Evolutionary conservation across 1,140 invertebrate species (phyloP), one percentile per base, ranked within the genome.

Genomic region (Oncopodura yosiiana): DNA sequence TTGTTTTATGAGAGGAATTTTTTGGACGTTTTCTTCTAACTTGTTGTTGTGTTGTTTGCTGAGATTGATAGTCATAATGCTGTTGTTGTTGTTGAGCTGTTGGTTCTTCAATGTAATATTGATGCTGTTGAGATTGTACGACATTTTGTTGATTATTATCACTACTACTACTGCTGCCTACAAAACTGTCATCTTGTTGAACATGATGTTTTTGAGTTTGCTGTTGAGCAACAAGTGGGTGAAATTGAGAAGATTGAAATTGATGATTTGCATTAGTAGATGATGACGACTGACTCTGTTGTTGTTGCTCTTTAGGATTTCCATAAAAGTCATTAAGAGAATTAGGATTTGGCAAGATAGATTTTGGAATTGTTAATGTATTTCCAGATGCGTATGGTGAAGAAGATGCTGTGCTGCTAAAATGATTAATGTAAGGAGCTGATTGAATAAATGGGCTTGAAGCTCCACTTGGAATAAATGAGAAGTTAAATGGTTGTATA

Each of bases 401-500:
- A n/a, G n/a, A n/a, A n/a, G n/a, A n/a, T n/a, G n/a, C n/a, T n/a
- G n/a, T n/a, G n/a, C n/a, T n/a, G n/a, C n/a, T n/a, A 38, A 49
- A 49, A 5, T 29, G 45, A 32, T 34, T 48, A n/a, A n/a, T n/a
- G n/a, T n/a, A n/a, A 8, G 41, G 41, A 19, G 39, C 9, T 41
- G 42, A n/a, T 50, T 26, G 46, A 12, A 37, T 34, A 29, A 56
- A 56, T n/a, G n/a, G n/a, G n/a, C n/a, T n/a, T 37, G 29, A 30
- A 8, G 29, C 21, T 1, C 32, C 32, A 21, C 46, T 19, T 49
- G 57, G 38, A n/a, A 29, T 26, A 24, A 54, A 52, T 11, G 52
- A 44, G 29, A 39, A 59, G 41, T 59, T 59, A 49, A 54, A 59
- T 16, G 57, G 29, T 29, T 54, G 51, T 4, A 59, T 43, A 32